Evolutionary conservation across 2,888 invertebrate species (phyloP), one percentile per base, ranked within the genome.

Genomic region (Drosophila birchii): DNA sequence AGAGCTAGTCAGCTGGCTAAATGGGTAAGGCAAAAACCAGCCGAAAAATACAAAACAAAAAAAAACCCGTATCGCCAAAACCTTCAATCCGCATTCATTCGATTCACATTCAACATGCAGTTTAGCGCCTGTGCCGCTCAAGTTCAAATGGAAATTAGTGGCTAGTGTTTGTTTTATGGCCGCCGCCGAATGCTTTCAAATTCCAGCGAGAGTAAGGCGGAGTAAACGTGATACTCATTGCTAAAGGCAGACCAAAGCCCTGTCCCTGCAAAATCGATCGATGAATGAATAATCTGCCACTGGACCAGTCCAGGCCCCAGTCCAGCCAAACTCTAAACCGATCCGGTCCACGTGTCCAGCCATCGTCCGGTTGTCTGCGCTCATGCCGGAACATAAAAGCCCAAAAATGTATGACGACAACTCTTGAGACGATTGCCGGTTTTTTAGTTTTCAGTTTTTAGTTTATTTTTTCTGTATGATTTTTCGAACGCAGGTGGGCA

Each of bases 321-420:
- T 44, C 16, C 16, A n/a, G n/a, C 5, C n/a, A 75, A 78, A 26
- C 26, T 74, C 58, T 58, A 66, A 64, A 29, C 66, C 64, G 72
- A 74, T 77, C 80, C 80, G 64, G 51, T 51, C 73, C 84, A 84
- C 78, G 81, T 81, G 86, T 70, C 63, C 55, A 51, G 51, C 45
- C 34, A 34, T 39, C 49, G 64, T 54, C 49, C 14, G 29, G 57
- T 41, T 68, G 62, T 49, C 69, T 61, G 60, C 39, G 67, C 75
- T 77, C 66, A 81, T 88, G 86, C 86, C 88, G 88, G 86, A 86
- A 88, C 84, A 86, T 75, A 54, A 79, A 79, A 77, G 81, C 69
- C 79, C 78, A 81, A 84, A 86, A 81, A 88, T 88, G 83, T 85
- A 76, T 79, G 86, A 81, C 87, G 78, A 78, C 73, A 59, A 66